These are phyloP conservation scores for Macrostomum cliftonense DNA, from an alignment of 2,888 invertebrate species.

Conservation along the genomic window DNA sequence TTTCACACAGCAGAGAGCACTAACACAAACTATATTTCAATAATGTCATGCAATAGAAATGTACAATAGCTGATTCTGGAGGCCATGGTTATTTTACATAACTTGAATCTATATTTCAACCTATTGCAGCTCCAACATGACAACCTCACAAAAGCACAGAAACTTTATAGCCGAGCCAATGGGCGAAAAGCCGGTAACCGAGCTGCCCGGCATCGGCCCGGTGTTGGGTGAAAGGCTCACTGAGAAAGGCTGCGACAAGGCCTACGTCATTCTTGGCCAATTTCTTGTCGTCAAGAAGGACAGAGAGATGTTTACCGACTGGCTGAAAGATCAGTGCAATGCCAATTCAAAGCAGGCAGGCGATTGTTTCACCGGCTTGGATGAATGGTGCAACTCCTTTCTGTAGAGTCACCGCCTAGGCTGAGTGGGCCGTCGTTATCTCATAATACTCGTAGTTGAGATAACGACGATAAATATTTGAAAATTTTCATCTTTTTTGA, in stretches of 20 bases:
- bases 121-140: too few relatives aligned
- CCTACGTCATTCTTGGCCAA: conserved; percentile 86
- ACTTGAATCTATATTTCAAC: too few relatives aligned
- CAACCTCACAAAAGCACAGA: conserved; percentile 75
- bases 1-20: too few relatives aligned
- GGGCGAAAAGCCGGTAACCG: conserved; percentile 71
- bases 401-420: too few relatives aligned
- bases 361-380: conserved; percentile 80
- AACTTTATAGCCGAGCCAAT: conserved; percentile 84
- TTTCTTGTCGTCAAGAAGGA: conserved; percentile 84
- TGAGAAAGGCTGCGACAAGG: conserved; percentile 87
- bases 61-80: too few relatives aligned
- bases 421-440: too few relatives aligned
- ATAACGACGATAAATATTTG: too few relatives aligned
- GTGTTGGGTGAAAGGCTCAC: conserved; percentile 63
- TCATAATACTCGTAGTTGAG: too few relatives aligned
- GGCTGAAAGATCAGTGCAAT: conserved; percentile 81
- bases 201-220: conserved; percentile 85
- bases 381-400: conserved; percentile 94
- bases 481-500: too few relatives aligned
- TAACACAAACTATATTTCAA: too few relatives aligned
- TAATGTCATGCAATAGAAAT: too few relatives aligned
- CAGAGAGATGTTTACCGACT: conserved; percentile 79
- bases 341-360: conserved; percentile 78
- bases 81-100: too few relatives aligned